phyloP scores from a whole-genome alignment of 2,888 invertebrate species.

The Zaprionus lineosus region DNA sequence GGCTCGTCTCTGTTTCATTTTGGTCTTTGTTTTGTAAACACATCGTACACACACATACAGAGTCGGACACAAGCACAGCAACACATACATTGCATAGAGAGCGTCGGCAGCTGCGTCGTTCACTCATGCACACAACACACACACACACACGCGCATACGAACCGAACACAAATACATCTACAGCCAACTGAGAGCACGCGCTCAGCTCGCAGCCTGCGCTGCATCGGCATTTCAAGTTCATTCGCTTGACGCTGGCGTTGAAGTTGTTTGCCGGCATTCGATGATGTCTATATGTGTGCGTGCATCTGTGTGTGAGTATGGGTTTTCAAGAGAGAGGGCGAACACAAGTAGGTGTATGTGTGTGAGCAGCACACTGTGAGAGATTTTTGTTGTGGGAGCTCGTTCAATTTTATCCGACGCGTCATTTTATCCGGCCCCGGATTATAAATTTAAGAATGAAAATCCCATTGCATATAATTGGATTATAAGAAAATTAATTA shows the following conservation, averaged over 20 bases:
- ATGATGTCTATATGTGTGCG: neutral
- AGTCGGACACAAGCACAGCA: constrained; percentile 5
- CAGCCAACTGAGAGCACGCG: constrained; percentile 41
- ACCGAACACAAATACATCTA: constrained; percentile 6
- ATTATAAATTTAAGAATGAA: constrained; percentile 26
- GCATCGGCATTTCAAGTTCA: constrained; percentile 78
- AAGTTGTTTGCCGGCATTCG: constrained; percentile 75
- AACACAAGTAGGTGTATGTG: constrained; percentile 8
- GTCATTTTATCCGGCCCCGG: constrained; percentile 39
- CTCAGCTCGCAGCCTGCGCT: constrained; percentile 34
- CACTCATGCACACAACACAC: constrained; percentile 38
- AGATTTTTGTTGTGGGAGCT: constrained; percentile 38
- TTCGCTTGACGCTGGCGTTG: constrained; percentile 34
- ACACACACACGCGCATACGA: constrained; percentile 2
- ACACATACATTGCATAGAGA: constrained; percentile 3
- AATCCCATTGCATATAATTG: too few relatives aligned
- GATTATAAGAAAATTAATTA: too few relatives aligned
- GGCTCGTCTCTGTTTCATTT: constrained; percentile 56
- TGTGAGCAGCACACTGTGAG: constrained; percentile 11
- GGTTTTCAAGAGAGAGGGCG: constrained; percentile 1
- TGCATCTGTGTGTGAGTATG: constrained; percentile 18
- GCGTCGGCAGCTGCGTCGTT: constrained; percentile 63
- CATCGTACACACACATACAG: constrained; percentile 40
- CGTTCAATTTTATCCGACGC: constrained; percentile 46
- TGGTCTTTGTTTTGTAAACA: constrained; percentile 77